A percentile compares a stretch with the other conserved stretches of the same genome.
Conservation (phyloP, 53 echinoderm and acorn worm species). For the Echinometra lucunter region DNA sequence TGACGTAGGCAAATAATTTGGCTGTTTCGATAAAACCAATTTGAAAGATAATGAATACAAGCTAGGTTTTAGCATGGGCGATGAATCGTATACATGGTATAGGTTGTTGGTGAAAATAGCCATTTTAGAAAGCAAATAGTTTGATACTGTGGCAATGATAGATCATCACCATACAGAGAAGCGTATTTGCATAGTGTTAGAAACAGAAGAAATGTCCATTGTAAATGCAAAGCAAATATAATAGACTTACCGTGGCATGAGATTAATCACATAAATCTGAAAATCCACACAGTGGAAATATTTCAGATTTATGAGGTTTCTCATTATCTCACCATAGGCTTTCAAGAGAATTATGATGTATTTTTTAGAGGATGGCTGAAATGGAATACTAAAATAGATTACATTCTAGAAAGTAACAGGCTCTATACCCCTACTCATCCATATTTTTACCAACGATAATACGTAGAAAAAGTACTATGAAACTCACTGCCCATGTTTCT, state of each 20-base stretch:
- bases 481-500: no score
- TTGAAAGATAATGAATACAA: constrained; percentile 34
- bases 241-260: background rate
- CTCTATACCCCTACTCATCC: background rate
- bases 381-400: background rate
- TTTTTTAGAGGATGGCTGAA: no score
- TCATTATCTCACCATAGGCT: background rate
- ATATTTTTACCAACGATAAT: background rate
- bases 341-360: no score
- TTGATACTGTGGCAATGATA: constrained; percentile 9
- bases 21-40: constrained; percentile 1
- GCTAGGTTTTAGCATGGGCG: background rate
- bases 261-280: background rate
- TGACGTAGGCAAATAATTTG: constrained; percentile 41
- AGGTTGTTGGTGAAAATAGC: background rate
- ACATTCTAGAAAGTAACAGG: background rate
- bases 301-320: background rate
- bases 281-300: background rate
- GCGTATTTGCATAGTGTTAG: background rate
- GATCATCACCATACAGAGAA: background rate
- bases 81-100: background rate
- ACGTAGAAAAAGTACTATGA: background rate
- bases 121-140: constrained; percentile 28
- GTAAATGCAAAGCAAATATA: background rate
- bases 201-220: background rate